A percentile compares a stretch with the other conserved stretches of the same genome.
Evolutionary conservation across 2,888 invertebrate species (phyloP).

Genomic region (Agrilus mali): DNA sequence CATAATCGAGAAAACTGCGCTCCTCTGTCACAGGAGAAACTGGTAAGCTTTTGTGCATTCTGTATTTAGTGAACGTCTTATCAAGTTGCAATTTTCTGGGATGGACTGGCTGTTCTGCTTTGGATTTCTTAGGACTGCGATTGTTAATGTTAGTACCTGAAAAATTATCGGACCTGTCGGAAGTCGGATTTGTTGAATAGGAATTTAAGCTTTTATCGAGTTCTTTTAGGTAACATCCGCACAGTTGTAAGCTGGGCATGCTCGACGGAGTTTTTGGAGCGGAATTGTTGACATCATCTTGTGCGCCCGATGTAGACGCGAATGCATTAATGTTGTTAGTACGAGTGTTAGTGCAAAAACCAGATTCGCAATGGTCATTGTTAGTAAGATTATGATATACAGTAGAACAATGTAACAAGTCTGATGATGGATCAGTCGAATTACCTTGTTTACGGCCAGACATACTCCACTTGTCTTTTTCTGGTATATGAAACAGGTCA

Average conservation of each 20-base stretch:
- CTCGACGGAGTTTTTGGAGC: conserved; percentile 13
- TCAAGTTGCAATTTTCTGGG: conserved; percentile 30
- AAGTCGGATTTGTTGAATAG: conserved; percentile 6
- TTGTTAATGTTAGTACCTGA: neutral
- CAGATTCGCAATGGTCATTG: neutral
- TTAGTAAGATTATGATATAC: neutral
- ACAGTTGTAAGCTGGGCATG: conserved; percentile 28
- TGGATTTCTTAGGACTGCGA: neutral
- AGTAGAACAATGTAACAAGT: neutral
- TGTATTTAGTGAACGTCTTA: conserved; percentile 30
- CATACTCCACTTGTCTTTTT: conserved; percentile 33
- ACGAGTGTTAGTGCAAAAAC: conserved; percentile 4
- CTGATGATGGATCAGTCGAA: conserved; percentile 9
- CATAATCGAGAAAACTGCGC: conserved; percentile 31
- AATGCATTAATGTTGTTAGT: conserved; percentile 19
- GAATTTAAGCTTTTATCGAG: conserved; percentile 24
- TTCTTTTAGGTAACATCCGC: conserved; percentile 32
- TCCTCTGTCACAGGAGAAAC: conserved; percentile 76
- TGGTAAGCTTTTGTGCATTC: conserved; percentile 57
- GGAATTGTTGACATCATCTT: conserved; percentile 6
- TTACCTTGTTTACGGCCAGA: conserved; percentile 20
- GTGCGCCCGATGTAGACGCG: conserved; percentile 7
- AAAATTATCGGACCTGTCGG: conserved; percentile 4
- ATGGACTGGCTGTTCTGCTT: conserved; percentile 19
- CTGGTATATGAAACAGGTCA: conserved; percentile 62